phyloP scores from a whole-genome alignment of 2,113 vertebrate genomes.

The Fregata magnificens region DNA sequence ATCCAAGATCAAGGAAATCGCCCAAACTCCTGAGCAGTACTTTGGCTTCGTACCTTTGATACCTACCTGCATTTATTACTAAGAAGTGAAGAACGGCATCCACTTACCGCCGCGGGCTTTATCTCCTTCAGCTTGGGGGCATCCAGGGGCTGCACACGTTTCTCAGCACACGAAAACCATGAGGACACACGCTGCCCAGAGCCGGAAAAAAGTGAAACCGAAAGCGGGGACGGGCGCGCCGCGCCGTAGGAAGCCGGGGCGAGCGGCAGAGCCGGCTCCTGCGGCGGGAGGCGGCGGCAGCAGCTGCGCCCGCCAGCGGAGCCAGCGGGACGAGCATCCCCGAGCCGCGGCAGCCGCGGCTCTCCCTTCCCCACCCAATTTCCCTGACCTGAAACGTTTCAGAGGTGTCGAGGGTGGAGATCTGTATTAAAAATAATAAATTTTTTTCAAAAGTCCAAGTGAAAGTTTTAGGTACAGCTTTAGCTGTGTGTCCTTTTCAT shows the following conservation, averaged over 20 bases:
- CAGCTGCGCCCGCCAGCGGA: too few relatives aligned
- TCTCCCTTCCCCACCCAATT: rapidly evolving
- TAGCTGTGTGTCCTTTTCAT: background rate
- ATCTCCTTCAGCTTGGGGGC: background rate
- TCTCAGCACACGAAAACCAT: rapidly evolving
- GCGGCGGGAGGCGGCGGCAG: too few relatives aligned
- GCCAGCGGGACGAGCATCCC: too few relatives aligned
- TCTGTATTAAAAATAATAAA: background rate
- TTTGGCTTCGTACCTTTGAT: background rate
- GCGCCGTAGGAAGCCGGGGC: rapidly evolving
- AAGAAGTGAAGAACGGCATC: background rate
- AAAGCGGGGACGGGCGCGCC: rapidly evolving
- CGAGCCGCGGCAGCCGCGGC: rapidly evolving
- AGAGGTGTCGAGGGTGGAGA: too few relatives aligned
- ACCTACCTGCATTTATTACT: background rate
- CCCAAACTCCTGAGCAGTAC: background rate
- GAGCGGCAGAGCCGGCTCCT: too few relatives aligned
- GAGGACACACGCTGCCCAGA: rapidly evolving
- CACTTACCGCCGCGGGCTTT: background rate
- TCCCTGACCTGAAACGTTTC: rapidly evolving
- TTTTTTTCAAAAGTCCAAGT: background rate
- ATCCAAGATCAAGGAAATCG: background rate
- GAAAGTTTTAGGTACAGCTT: background rate
- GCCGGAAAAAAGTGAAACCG: background rate
- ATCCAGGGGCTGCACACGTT: background rate